These are phyloP conservation scores for Oreochromis aureus DNA, from an alignment of 2,113 vertebrate species.

Conservation along the genomic window DNA sequence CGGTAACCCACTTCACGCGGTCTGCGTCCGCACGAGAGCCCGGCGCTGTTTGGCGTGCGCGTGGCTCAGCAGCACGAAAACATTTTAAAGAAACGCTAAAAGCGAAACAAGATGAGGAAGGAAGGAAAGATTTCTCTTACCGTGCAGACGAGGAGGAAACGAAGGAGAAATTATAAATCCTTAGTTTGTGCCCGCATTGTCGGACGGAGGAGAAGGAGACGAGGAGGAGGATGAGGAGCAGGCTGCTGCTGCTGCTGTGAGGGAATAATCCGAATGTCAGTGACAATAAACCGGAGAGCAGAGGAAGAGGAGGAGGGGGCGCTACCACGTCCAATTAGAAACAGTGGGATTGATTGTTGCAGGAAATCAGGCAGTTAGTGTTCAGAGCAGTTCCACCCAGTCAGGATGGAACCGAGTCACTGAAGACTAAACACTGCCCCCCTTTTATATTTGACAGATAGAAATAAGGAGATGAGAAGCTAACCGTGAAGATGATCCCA, in stretches of 20 bases:
- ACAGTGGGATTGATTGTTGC: slow-evolving; percentile 30
- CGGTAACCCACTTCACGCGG: not conserved
- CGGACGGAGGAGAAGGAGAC: not conserved
- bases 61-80: not conserved
- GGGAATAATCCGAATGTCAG: slow-evolving; percentile 65
- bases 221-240: slow-evolving; percentile 1
- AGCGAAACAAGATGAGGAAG: not conserved
- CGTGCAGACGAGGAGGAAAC: not conserved
- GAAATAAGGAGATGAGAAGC: not conserved
- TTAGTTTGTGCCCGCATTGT: slow-evolving; percentile 62
- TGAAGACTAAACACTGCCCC: not conserved
- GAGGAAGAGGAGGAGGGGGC: not conserved
- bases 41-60: not conserved
- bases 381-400: not conserved
- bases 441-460: accelerated
- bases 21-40: not conserved
- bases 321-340: slow-evolving; percentile 49
- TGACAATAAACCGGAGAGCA: slow-evolving; percentile 45
- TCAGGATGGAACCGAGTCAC: not conserved
- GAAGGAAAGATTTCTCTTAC: slow-evolving; percentile 31
- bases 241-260: slow-evolving; percentile 58
- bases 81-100: not conserved
- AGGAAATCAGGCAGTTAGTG: slow-evolving; percentile 19
- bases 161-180: slow-evolving; percentile 50
- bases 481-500: not conserved